A percentile compares a stretch with the other conserved stretches of the same genome.
These are phyloP conservation scores for Tanytarsus gracilentus DNA, from an alignment of 2,888 invertebrate genomes.

Conservation along the genomic window DNA sequence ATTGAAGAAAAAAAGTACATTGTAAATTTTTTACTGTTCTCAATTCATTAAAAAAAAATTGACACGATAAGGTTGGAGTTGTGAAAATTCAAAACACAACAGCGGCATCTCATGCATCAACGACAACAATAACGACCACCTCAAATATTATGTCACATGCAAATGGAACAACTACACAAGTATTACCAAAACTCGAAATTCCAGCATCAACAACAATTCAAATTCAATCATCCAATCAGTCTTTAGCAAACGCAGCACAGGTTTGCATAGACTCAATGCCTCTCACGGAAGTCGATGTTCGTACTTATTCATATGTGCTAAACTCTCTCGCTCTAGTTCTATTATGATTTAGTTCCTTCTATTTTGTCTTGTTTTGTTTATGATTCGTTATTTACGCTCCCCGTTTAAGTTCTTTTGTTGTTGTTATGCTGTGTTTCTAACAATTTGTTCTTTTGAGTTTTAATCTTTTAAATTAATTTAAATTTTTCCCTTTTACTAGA, in stretches of 20 bases:
- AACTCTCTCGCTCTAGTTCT: constrained; percentile 17
- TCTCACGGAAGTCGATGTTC: constrained; percentile 64
- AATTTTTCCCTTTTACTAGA: constrained; percentile 26
- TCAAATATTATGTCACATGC: constrained; percentile 30
- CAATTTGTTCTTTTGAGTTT: constrained; percentile 31
- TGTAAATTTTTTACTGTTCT: neutral
- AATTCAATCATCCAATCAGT: constrained; percentile 39
- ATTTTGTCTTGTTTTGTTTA: constrained; percentile 14
- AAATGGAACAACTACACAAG: constrained; percentile 15
- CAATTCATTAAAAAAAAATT: constrained; percentile 11
- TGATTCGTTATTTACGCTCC: too few relatives aligned
- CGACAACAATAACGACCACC: constrained; percentile 30
- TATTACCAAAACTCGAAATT: constrained; percentile 3
- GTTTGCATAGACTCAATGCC: constrained; percentile 73
- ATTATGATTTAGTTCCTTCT: constrained; percentile 20
- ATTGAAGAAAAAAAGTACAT: neutral
- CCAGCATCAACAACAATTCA: constrained; percentile 43
- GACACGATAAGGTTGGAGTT: constrained; percentile 42
- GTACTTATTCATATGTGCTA: too few relatives aligned
- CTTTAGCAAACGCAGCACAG: constrained; percentile 47
- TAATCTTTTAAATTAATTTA: constrained; percentile 28
- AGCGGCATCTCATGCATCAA: constrained; percentile 32
- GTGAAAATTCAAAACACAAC: constrained; percentile 41
- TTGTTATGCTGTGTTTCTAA: too few relatives aligned
- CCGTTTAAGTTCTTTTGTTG: too few relatives aligned